Evolutionary conservation across 2,888 invertebrate species (phyloP), one percentile per base, ranked within the genome.

Genomic region (Cinara cedri): DNA sequence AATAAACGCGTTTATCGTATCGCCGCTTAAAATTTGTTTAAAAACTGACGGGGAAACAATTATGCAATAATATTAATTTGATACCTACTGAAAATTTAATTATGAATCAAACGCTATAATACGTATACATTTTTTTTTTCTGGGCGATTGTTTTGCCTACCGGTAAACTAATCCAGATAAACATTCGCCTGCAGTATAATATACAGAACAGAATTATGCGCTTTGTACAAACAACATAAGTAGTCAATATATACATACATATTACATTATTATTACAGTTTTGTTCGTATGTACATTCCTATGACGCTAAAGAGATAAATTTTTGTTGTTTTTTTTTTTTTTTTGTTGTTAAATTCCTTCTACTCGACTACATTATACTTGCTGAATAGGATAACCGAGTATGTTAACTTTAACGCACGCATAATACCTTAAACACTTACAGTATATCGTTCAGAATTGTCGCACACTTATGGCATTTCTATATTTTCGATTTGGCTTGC

Each of bases 71-170:
- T 60, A 6, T 11, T 19, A 26, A 46, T 24, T 49, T 34, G 21
- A 60, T 72, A 49, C 26, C 46, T 16, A 46, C 34, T 34, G 3
- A 34, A n/a, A n/a, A n/a, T n/a, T n/a, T n/a, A 34, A 68, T n/a
- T 49, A 68, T 51, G 42, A 70, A 54, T 70, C 21, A 10, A 70
- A 34, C 54, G 34, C 34, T 55, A 21, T 19, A 13, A 54, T 54
- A 34, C 34, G 34, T 34, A 34, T 34, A 34, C 34, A 34, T 54
- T 70, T 19, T 54, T 55, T 65, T 46, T 46, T 46, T 24, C 21
- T 46, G 1, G 19, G 42, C 19, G 19, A 49, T 34, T 68, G 19
- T 34, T 68, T 51, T 68, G 49, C 8, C 13, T 26, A 60, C 26
- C 26, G 60, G 14, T 34, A 34, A 34, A 34, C 34, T 34, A 34